A percentile compares a stretch with the other conserved stretches of the same genome.
These are phyloP conservation scores for Muscina levida DNA, from an alignment of 2,888 invertebrate genomes.

Conservation along the genomic window DNA sequence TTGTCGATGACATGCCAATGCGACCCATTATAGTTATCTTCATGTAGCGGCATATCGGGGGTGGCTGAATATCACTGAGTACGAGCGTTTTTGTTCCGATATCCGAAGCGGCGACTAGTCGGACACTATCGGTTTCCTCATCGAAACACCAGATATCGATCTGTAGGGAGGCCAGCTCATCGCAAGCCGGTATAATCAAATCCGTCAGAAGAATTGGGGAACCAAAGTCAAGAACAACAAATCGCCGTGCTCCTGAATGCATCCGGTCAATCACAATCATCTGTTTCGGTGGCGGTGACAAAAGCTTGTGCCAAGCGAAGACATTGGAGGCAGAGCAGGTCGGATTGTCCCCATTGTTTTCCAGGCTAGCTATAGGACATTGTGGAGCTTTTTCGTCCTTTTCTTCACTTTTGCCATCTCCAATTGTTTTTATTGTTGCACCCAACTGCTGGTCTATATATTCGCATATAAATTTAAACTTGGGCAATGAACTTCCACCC, in stretches of 20 bases:
- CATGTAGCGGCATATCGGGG: conserved; percentile 92
- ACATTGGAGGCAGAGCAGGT: conserved; percentile 68
- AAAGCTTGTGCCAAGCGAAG: conserved; percentile 88
- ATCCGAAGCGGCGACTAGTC: conserved; percentile 91
- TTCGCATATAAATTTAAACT: conserved; percentile 73
- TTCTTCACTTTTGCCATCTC: conserved; percentile 54
- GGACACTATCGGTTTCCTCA: conserved; percentile 91
- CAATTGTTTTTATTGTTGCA: conserved; percentile 67
- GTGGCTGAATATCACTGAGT: conserved; percentile 93
- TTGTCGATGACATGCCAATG: conserved; percentile 94
- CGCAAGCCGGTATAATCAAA: conserved; percentile 89
- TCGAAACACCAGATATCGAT: conserved; percentile 94
- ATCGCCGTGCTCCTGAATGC: conserved; percentile 95
- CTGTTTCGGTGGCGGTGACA: conserved; percentile 90
- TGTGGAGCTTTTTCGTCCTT: not conserved
- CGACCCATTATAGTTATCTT: conserved; percentile 96
- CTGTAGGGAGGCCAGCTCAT: conserved; percentile 90
- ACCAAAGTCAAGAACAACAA: conserved; percentile 95
- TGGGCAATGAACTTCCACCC: conserved; percentile 64
- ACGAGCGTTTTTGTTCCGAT: conserved; percentile 92
- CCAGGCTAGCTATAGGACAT: not conserved
- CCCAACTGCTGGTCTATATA: conserved; percentile 72
- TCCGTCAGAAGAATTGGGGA: conserved; percentile 92
- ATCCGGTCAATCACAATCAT: conserved; percentile 94
- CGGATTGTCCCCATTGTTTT: conserved; percentile 44